Evolutionary conservation across 2,113 vertebrate species (phyloP).

Genomic region (Pelobates fuscus): DNA sequence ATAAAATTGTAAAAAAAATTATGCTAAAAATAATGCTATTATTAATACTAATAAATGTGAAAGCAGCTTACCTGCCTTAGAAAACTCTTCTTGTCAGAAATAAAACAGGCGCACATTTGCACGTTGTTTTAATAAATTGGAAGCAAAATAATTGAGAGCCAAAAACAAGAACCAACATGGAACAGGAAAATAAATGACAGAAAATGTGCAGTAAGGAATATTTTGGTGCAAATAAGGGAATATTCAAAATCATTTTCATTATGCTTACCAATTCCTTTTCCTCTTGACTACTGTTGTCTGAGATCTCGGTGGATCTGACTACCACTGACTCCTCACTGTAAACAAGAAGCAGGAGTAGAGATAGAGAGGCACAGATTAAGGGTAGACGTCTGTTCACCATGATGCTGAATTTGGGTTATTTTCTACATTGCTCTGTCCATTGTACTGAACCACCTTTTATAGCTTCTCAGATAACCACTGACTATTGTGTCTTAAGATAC

Average conservation of each 20-base stretch:
- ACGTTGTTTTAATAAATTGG: too few species aligned
- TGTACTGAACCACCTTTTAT: conserved; percentile 30
- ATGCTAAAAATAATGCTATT: too few species aligned
- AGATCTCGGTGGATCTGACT: conserved; percentile 53
- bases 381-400: conserved; percentile 57
- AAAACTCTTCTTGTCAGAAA: too few species aligned
- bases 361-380: conserved; percentile 53
- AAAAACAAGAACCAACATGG: too few species aligned
- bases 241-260: neutral
- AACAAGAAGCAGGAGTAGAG: conserved; percentile 53
- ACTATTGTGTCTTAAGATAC: neutral
- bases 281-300: conserved; percentile 57
- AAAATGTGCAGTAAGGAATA: too few species aligned
- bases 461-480: neutral
- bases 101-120: too few species aligned
- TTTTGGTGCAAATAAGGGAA: too few species aligned
- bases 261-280: conserved; percentile 62
- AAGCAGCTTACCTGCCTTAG: too few species aligned
- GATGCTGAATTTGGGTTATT: conserved; percentile 31
- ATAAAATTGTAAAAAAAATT: too few species aligned
- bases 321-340: conserved; percentile 54
- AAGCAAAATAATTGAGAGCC: too few species aligned
- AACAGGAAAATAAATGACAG: too few species aligned
- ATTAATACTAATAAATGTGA: too few species aligned
- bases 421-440: conserved; percentile 1